Percentiles rank a stretch among this genome's conserved stretches.
phyloP scores from a whole-genome alignment of 1,140 invertebrate species.

The Camponotus vicinus region DNA sequence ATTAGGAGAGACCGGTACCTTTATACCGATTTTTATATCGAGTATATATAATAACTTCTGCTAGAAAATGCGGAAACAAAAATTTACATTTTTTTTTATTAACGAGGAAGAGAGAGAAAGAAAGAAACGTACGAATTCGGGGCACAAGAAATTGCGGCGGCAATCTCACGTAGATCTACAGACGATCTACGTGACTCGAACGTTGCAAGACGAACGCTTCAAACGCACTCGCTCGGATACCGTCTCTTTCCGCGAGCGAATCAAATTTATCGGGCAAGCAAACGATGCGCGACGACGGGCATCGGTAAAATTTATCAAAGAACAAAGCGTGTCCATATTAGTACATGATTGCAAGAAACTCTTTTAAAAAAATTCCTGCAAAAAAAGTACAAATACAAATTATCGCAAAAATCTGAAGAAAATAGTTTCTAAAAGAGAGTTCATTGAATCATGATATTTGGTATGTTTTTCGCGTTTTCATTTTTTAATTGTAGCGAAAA shows the following conservation, averaged over 20 bases:
- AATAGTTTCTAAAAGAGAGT: neutral
- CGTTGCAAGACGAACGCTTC: neutral
- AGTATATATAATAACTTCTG: conserved; percentile 40
- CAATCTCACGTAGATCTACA: conserved; percentile 14
- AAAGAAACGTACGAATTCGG: neutral
- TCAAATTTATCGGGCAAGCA: conserved; percentile 45
- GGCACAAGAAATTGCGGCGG: neutral
- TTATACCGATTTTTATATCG: neutral
- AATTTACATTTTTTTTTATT: conserved; percentile 21
- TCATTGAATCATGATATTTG: neutral
- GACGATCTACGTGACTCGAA: conserved; percentile 7
- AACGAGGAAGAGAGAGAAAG: too few relatives aligned
- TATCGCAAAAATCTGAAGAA: too few relatives aligned
- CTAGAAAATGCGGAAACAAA: conserved; percentile 8
- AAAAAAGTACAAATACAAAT: neutral
- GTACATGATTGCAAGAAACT: neutral
- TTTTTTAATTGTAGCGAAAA: neutral
- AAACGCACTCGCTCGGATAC: neutral
- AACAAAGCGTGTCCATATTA: conserved; percentile 17
- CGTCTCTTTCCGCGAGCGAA: neutral
- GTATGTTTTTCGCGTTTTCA: neutral
- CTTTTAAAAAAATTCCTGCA: neutral
- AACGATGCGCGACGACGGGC: conserved; percentile 31
- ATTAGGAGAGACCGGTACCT: conserved; percentile 17
- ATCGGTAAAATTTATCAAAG: neutral